These are phyloP conservation scores for Trichechus manatus DNA, from an alignment of 2,113 vertebrate species.

Conservation along the genomic window DNA sequence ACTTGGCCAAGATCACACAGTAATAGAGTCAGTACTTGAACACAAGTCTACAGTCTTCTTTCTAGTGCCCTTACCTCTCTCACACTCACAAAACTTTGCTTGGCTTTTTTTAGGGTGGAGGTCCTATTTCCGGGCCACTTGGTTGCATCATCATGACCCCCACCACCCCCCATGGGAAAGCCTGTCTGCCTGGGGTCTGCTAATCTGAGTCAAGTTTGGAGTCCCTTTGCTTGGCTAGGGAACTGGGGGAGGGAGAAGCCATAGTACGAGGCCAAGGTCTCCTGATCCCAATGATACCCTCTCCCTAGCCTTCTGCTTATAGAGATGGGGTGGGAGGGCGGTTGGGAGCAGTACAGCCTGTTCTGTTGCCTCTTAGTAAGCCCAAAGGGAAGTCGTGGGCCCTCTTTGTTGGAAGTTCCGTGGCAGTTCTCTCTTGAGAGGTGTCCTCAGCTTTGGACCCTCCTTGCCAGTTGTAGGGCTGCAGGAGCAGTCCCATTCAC, in stretches of 20 bases:
- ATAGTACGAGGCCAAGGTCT: background rate
- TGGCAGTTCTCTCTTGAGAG: background rate
- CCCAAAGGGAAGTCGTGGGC: background rate
- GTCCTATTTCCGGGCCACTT: background rate
- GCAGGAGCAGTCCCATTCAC: background rate
- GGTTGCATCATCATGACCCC: background rate
- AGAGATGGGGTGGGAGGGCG: rapidly evolving
- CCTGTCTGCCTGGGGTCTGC: background rate
- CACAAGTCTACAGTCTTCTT: background rate
- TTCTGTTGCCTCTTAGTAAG: background rate
- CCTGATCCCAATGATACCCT: background rate
- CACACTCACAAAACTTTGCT: background rate
- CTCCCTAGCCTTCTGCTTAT: background rate
- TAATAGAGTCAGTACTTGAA: background rate
- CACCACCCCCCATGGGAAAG: background rate
- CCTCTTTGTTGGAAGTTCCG: background rate
- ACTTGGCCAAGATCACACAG: background rate
- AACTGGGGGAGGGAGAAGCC: background rate
- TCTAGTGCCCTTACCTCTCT: background rate
- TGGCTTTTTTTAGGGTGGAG: background rate
- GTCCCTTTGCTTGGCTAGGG: background rate
- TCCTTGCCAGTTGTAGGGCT: background rate
- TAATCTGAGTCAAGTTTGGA: background rate
- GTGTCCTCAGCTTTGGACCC: background rate
- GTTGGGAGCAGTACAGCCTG: background rate